Conservation (phyloP, 2,888 invertebrate species). For the Cerastoderma edule region DNA sequence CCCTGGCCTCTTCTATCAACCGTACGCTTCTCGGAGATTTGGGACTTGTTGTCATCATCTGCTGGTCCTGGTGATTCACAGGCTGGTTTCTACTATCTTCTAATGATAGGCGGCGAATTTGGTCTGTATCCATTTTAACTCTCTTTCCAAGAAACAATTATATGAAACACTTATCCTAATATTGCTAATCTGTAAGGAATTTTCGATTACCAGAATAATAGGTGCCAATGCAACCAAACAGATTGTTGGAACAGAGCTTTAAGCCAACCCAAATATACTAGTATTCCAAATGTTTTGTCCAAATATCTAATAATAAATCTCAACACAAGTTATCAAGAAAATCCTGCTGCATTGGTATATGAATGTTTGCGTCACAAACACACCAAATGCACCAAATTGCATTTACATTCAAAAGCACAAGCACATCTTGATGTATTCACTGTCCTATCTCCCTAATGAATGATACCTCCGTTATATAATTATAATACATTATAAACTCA, state of each 20-base stretch:
- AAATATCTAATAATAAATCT: too few species aligned
- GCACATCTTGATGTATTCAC: too few species aligned
- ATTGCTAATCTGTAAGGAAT: too few species aligned
- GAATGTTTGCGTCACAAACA: neutral
- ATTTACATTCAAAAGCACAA: neutral
- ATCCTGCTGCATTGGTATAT: too few species aligned
- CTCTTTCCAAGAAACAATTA: too few species aligned
- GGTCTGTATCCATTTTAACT: conserved; percentile 8
- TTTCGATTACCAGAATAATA: too few species aligned
- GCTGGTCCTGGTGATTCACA: neutral
- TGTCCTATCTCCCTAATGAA: neutral
- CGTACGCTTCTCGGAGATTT: conserved; percentile 11
- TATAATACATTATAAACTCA: conserved; percentile 7
- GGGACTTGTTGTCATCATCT: neutral
- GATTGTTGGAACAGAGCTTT: too few species aligned
- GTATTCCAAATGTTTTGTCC: too few species aligned
- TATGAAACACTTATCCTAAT: too few species aligned
- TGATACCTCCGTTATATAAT: conserved; percentile 6
- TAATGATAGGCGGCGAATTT: conserved; percentile 5
- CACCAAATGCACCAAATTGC: neutral
- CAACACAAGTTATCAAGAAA: too few species aligned
- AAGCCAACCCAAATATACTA: too few species aligned
- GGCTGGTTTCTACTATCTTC: conserved; percentile 13
- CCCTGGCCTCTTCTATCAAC: conserved; percentile 9
- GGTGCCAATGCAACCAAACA: too few species aligned